Evolutionary conservation across 2,113 vertebrate genomes (phyloP).

Genomic region (Marmota monax): DNA sequence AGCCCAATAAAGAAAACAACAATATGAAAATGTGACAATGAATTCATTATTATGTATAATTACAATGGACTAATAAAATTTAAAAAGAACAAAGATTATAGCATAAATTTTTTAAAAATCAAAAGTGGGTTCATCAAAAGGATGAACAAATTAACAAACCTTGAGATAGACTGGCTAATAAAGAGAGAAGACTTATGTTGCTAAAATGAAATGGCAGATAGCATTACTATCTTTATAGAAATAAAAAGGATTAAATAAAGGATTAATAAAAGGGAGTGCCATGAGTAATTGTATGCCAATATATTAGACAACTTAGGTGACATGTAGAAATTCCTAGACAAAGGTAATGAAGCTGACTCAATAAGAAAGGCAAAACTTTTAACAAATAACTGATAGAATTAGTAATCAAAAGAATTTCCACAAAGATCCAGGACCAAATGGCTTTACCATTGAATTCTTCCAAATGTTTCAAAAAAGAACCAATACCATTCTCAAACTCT

Average conservation of each 20-base stretch:
- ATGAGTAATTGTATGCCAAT: no score
- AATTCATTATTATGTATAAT: no score
- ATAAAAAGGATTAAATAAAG: no score
- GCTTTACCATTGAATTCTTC: background rate
- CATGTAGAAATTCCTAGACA: background rate
- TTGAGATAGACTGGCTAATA: background rate
- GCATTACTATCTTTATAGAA: no score
- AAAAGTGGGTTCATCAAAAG: conserved; percentile 7
- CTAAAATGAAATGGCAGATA: background rate
- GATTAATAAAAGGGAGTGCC: no score
- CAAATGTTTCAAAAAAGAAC: background rate
- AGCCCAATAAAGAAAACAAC: no score
- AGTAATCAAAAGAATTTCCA: background rate
- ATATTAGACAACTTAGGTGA: background rate
- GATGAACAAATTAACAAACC: background rate
- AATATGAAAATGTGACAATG: no score
- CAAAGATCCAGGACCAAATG: background rate
- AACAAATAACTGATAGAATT: background rate
- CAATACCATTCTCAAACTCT: background rate
- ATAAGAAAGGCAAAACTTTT: background rate
- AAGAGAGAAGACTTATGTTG: background rate
- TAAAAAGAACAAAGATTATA: no score
- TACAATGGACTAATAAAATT: no score
- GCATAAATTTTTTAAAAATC: no score
- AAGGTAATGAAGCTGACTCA: background rate